Evolutionary conservation across 2,113 vertebrate genomes (phyloP), one percentile per base, ranked within the genome.

Genomic region (Alethe castanea): DNA sequence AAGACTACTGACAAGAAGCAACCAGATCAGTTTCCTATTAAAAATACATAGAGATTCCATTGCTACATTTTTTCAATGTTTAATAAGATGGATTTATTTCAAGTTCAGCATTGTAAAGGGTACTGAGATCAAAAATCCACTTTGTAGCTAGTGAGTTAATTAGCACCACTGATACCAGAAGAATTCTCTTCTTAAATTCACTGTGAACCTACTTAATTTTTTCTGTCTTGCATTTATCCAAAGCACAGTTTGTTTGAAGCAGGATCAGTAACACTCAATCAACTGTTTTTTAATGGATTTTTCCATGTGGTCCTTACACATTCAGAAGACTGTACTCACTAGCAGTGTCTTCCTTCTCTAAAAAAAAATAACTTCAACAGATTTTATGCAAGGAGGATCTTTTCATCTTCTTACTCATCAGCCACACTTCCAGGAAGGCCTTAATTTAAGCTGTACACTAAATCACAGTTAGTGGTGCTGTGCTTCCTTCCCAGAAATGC

Each of bases 401-500:
- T 79, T 82, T 19, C 40, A 74, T 92, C 77, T 78, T 94, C 65
- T 16, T 62, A 35, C 0, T 0, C 29, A 85, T 86, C 66, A 93
- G 31, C 64, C 42, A 69, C 57, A 38, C 35, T 95, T 96, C 92
- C 88, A 95, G 92, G 90, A 93, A 95, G 61, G 91, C 79, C 65
- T 96, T 81, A 12, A 86, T 84, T 92, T 91, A 72, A 93, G 35
- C 38, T 92, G 66, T 80, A 87, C 35, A 56, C 48, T 92, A 83
- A 94, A 89, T 95, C 72, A 69, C 71, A 72, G 35, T 76, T 79
- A 78, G 69, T 64, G n/a, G 25, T 81, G 36, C 60, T 84, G 19
- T 71, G 28, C 35, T 89, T 33, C 56, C 44, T 95, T 96, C 94
- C 88, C 83, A 93, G 95, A 95, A 97, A 90, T 36, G 38, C 72